These are phyloP conservation scores for Dendrolimus houi DNA, from an alignment of 2,888 invertebrate genomes.

Conservation along the genomic window DNA sequence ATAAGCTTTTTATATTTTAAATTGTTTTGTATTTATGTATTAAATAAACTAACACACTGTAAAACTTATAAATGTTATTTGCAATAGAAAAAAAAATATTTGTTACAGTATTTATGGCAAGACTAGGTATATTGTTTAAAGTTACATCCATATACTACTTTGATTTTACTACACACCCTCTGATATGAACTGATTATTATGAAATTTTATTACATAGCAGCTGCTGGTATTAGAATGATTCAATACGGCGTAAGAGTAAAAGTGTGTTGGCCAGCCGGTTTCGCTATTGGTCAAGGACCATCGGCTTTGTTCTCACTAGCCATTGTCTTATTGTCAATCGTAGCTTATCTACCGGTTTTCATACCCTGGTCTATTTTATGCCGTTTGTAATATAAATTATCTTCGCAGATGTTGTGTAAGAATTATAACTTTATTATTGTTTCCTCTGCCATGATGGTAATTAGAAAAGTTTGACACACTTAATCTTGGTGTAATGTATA, in stretches of 20 bases:
- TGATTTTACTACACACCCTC: no score
- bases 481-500: background rate
- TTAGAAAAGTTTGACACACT: background rate
- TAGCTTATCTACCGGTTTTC: constrained; percentile 17
- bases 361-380: constrained; percentile 16
- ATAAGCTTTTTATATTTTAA: no score
- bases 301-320: constrained; percentile 39
- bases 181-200: no score
- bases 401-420: constrained; percentile 5
- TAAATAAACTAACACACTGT: no score
- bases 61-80: no score
- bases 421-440: background rate
- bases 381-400: constrained; percentile 11
- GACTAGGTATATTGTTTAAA: no score
- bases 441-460: background rate
- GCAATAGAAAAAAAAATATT: no score
- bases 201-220: no score
- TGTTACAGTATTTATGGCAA: no score
- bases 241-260: constrained; percentile 47
- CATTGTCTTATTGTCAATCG: constrained; percentile 25
- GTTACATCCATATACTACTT: no score
- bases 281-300: constrained; percentile 54
- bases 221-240: constrained; percentile 19
- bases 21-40: no score
- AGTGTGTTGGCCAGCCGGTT: constrained; percentile 39